Percentiles rank a stretch among this genome's conserved stretches.
Conservation (phyloP, 2,113 vertebrate genomes). For the Electrona antarctica region DNA sequence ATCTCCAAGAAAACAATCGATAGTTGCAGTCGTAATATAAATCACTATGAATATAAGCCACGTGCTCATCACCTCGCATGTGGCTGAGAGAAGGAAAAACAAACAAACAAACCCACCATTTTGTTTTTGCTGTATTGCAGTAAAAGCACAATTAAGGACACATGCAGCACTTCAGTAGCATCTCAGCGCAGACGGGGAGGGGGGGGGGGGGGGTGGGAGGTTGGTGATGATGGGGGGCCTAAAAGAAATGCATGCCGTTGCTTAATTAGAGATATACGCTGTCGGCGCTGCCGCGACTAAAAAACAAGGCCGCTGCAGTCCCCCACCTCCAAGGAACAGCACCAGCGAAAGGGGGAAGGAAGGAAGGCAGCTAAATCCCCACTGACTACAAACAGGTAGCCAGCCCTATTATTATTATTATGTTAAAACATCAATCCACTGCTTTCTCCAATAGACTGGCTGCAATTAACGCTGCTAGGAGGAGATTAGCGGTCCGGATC, state of each 20-base stretch:
- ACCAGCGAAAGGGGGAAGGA: constrained; percentile 3
- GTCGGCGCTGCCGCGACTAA: constrained; percentile 31
- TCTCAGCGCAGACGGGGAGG: constrained; percentile 27
- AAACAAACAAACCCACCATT: constrained; percentile 22
- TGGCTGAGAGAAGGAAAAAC: not conserved
- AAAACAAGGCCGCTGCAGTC: constrained; percentile 21
- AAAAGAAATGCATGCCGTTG: constrained; percentile 20
- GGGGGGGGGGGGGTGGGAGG: constrained; percentile 21
- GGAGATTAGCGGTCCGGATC: constrained; percentile 1
- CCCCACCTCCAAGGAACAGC: not conserved
- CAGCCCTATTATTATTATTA: constrained; percentile 29
- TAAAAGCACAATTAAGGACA: constrained; percentile 42
- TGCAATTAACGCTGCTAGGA: constrained; percentile 19
- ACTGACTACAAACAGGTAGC: constrained; percentile 29
- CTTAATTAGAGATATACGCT: constrained; percentile 50
- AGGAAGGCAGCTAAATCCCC: constrained; percentile 27
- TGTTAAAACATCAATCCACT: constrained; percentile 27
- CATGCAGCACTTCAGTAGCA: constrained; percentile 47
- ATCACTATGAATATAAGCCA: no score
- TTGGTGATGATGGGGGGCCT: not conserved
- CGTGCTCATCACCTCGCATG: no score
- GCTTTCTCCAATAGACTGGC: constrained; percentile 2
- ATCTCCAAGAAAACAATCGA: no score
- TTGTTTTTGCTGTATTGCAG: constrained; percentile 36
- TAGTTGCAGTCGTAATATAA: not conserved